These are phyloP conservation scores for Diplolepis rosae DNA, from an alignment of 2,888 invertebrate species.

Conservation along the genomic window DNA sequence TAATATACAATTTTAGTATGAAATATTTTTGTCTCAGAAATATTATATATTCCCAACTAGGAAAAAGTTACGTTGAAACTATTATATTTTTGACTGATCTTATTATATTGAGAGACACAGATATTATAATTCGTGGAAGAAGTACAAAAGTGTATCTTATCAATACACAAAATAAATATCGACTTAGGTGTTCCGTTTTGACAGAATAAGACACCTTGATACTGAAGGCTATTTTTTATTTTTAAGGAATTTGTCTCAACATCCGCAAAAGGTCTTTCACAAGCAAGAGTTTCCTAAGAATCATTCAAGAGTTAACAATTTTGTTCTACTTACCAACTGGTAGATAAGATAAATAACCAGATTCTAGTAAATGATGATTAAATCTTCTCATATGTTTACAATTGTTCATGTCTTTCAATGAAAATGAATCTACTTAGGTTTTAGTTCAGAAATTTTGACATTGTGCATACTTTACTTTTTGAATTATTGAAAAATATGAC, in stretches of 20 bases:
- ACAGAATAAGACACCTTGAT: neutral
- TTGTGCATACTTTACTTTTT: neutral
- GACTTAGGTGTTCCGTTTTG: constrained; percentile 57
- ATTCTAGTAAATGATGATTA: no score
- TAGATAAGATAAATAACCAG: neutral
- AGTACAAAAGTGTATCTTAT: constrained; percentile 44
- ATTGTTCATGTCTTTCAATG: no score
- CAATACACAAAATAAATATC: constrained; percentile 53
- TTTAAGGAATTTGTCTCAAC: neutral
- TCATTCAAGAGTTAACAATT: neutral
- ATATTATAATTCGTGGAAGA: constrained; percentile 20
- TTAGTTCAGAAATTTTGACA: neutral
- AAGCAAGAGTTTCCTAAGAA: neutral
- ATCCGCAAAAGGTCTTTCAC: neutral
- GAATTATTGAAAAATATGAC: neutral
- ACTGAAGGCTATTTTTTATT: neutral
- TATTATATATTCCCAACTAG: no score
- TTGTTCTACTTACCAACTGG: neutral
- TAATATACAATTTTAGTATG: no score
- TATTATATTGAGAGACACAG: constrained; percentile 7
- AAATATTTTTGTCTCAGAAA: no score
- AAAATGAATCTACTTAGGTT: no score
- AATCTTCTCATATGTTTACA: no score
- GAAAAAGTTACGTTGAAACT: constrained; percentile 5
- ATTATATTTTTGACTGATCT: constrained; percentile 7